Conservation (phyloP, 2,797 vertebrate species). For the Tokudaia tokunoshimensis region DNA sequence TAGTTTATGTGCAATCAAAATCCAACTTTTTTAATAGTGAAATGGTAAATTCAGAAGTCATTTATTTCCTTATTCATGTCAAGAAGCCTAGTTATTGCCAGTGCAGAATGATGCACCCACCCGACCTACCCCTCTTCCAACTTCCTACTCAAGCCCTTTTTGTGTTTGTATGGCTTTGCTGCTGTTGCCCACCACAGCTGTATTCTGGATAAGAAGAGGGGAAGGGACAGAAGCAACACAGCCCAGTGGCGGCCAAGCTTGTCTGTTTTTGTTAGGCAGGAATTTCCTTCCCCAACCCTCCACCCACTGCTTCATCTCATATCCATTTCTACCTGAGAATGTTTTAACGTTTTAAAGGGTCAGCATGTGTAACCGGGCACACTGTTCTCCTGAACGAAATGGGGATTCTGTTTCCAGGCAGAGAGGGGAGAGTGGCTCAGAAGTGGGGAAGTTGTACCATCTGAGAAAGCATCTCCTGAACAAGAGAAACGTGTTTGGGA, state of each 20-base stretch:
- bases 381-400: background rate
- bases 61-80: background rate
- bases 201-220: background rate
- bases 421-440: background rate
- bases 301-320: background rate
- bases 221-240: background rate
- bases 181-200: background rate
- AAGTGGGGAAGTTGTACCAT: background rate
- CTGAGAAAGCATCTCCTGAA: background rate
- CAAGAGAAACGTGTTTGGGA: conserved; percentile 16
- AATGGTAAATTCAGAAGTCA: background rate
- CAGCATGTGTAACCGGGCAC: background rate
- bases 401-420: background rate
- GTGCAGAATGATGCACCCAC: background rate
- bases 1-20: background rate
- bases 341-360: background rate
- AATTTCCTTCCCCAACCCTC: background rate
- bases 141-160: background rate
- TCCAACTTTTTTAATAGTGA: background rate
- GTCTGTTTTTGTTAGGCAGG: background rate
- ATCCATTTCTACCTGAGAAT: background rate
- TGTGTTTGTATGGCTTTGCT: background rate
- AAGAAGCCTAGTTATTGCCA: background rate
- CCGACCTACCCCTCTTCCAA: background rate
- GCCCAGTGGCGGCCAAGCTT: background rate